Evolutionary conservation across 2,113 vertebrate species (phyloP).

Genomic region (pig (Sus scrofa)): DNA sequence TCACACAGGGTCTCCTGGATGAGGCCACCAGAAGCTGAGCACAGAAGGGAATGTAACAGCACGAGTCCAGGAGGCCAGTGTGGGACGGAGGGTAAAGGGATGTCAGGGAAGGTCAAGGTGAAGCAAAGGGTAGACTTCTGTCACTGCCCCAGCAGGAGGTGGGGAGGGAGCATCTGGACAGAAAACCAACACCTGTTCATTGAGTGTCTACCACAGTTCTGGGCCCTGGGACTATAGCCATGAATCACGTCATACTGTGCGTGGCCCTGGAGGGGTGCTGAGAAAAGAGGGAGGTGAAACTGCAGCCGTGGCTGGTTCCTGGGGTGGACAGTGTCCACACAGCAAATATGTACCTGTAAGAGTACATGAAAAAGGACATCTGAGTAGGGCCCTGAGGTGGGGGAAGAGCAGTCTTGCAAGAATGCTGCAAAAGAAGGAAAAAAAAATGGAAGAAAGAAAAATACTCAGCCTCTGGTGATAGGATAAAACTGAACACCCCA

Average conservation of each 20-base stretch:
- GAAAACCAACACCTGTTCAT: neutral
- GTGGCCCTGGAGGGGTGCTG: neutral
- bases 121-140: neutral
- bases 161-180: neutral
- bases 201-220: rapidly evolving
- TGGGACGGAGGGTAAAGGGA: neutral
- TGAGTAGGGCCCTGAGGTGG: neutral
- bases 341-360: neutral
- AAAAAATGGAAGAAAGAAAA: neutral
- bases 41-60: neutral
- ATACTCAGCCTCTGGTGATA: neutral
- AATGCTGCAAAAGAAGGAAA: neutral
- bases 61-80: neutral
- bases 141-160: neutral
- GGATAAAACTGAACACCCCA: neutral
- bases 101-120: neutral
- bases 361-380: neutral
- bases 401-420: neutral
- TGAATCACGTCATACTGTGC: neutral
- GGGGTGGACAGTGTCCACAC: rapidly evolving
- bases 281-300: neutral
- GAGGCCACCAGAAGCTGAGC: neutral
- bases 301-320: neutral
- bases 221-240: neutral
- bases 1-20: neutral